These are phyloP conservation scores for Tipula helvola DNA, from an alignment of 2,888 invertebrate species.

Conservation along the genomic window DNA sequence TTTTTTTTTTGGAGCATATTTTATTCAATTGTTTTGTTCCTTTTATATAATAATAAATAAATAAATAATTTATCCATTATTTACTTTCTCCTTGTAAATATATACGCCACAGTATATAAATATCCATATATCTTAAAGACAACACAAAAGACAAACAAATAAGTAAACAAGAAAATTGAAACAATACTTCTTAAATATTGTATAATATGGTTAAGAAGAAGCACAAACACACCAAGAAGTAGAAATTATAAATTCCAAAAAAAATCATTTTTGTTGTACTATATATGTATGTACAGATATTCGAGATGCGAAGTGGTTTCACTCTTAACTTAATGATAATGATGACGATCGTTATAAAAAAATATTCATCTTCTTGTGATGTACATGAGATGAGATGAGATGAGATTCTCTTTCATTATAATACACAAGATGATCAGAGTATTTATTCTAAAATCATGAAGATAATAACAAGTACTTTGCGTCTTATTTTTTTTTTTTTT, in stretches of 20 bases:
- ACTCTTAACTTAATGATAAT: background rate
- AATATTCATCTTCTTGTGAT: background rate
- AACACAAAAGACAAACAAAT: background rate
- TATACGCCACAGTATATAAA: background rate
- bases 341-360: background rate
- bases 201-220: background rate
- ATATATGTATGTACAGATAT: background rate
- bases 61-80: background rate
- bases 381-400: background rate
- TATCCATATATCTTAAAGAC: background rate
- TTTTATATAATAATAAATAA: background rate
- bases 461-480: background rate
- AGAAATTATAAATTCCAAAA: background rate
- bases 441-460: background rate
- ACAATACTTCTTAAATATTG: background rate
- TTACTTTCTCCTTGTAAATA: background rate
- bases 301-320: background rate
- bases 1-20: background rate
- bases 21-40: background rate
- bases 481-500: background rate
- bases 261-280: background rate
- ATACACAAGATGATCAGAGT: background rate
- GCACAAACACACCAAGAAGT: background rate
- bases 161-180: background rate
- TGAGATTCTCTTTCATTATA: background rate